A percentile compares a stretch with the other conserved stretches of the same genome.
Conservation (phyloP, 2,888 invertebrate species). For the Hirtodrosophila confusa region DNA sequence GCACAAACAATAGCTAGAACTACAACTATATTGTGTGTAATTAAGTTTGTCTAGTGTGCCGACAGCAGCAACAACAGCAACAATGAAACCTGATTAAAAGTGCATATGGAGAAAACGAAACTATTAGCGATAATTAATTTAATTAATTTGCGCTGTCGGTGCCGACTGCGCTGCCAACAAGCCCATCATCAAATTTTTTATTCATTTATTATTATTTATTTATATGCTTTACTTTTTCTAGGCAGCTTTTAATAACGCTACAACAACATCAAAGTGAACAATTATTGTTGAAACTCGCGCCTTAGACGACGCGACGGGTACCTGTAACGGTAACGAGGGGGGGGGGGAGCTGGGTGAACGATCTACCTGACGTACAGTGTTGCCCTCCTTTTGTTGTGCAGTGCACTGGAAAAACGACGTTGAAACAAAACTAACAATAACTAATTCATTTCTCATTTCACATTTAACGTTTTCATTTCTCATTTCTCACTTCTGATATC, state of each 20-base stretch:
- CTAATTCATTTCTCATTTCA: conserved; percentile 46
- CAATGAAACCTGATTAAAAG: conserved; percentile 44
- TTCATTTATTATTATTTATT: conserved; percentile 3
- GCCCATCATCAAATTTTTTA: conserved; percentile 13
- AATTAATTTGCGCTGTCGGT: conserved; percentile 64
- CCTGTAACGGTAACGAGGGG: no score
- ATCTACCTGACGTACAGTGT: conserved; percentile 40
- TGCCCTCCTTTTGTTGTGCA: conserved; percentile 42
- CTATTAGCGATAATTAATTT: conserved; percentile 76
- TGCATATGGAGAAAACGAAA: conserved; percentile 45
- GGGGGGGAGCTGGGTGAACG: background rate
- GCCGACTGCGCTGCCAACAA: conserved; percentile 43
- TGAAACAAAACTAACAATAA: conserved; percentile 46
- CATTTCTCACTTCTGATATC: conserved; percentile 6
- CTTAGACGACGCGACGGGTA: conserved; percentile 1
- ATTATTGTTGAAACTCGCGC: conserved; percentile 34
- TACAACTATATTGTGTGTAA: conserved; percentile 48
- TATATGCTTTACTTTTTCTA: conserved; percentile 2
- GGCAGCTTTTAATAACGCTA: conserved; percentile 16
- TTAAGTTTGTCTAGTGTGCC: conserved; percentile 46
- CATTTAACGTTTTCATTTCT: conserved; percentile 34
- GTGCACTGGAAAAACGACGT: conserved; percentile 55
- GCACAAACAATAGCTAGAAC: conserved; percentile 58
- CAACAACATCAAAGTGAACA: conserved; percentile 32
- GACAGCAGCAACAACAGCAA: conserved; percentile 5